A percentile compares a stretch with the other conserved stretches of the same genome.
phyloP scores from a whole-genome alignment of 1,140 invertebrate species.

The Daktulosphaira vitifoliae region DNA sequence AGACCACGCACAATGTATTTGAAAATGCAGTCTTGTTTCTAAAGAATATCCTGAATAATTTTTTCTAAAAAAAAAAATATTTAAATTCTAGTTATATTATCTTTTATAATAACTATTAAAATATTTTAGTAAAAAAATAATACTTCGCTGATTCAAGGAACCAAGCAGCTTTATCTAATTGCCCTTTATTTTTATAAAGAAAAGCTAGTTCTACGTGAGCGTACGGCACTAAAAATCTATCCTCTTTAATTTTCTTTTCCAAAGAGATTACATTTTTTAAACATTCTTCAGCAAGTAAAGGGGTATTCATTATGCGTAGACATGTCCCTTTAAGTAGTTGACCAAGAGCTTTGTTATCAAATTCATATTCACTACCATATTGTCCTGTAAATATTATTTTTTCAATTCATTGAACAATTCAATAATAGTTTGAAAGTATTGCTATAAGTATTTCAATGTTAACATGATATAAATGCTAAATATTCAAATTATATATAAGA shows the following conservation, averaged over 20 bases:
- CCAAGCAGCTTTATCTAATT: conserved; percentile 56
- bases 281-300: conserved; percentile 65
- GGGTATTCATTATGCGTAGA: conserved; percentile 61
- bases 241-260: conserved; percentile 71
- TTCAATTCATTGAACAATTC: conserved; percentile 2
- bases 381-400: conserved; percentile 44
- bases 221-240: conserved; percentile 79
- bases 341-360: conserved; percentile 70
- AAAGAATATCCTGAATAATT: conserved; percentile 53
- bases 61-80: conserved; percentile 37
- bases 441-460: not conserved
- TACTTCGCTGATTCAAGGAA: conserved; percentile 70
- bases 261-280: conserved; percentile 58
- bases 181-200: conserved; percentile 58
- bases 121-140: not conserved
- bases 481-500: no score
- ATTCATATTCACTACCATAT: conserved; percentile 49
- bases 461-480: no score
- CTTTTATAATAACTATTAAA: no score
- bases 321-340: conserved; percentile 75
- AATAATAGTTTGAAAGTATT: not conserved
- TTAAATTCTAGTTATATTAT: not conserved
- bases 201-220: conserved; percentile 77
- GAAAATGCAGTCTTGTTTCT: conserved; percentile 84
- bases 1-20: conserved; percentile 70